Percentiles rank a stretch among this genome's conserved stretches.
Evolutionary conservation across 2,113 vertebrate species (phyloP).

Genomic region (Bubo blakistoni): DNA sequence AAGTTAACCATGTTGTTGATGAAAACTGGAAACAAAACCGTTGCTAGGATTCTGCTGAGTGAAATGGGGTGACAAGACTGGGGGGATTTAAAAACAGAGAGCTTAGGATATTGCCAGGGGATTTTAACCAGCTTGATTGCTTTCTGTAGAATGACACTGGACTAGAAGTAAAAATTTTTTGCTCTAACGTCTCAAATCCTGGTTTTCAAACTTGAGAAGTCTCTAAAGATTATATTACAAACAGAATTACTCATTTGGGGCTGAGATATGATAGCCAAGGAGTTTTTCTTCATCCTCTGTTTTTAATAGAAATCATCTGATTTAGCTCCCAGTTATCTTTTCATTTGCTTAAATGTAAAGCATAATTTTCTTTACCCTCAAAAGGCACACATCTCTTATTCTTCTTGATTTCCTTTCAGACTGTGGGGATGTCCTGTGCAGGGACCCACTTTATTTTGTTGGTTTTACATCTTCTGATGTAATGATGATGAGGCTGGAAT

Average conservation of each 20-base stretch:
- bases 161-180: not conserved
- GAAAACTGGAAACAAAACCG: not conserved
- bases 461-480: not conserved
- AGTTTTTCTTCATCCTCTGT: not conserved
- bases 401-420: not conserved
- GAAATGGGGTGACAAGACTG: not conserved
- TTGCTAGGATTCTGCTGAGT: not conserved
- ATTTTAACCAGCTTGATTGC: not conserved
- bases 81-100: not conserved
- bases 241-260: not conserved
- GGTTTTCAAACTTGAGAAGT: not conserved
- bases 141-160: not conserved
- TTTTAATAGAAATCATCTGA: not conserved
- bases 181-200: not conserved
- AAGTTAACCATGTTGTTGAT: not conserved
- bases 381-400: not conserved
- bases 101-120: not conserved
- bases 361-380: not conserved
- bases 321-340: not conserved
- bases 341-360: not conserved
- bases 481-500: not conserved
- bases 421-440: not conserved
- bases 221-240: not conserved
- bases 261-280: not conserved
- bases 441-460: accelerated